Evolutionary conservation across 23 tunicate species (phyloP), one percentile per base, ranked within the genome.

Genomic region (Diplosoma virens): DNA sequence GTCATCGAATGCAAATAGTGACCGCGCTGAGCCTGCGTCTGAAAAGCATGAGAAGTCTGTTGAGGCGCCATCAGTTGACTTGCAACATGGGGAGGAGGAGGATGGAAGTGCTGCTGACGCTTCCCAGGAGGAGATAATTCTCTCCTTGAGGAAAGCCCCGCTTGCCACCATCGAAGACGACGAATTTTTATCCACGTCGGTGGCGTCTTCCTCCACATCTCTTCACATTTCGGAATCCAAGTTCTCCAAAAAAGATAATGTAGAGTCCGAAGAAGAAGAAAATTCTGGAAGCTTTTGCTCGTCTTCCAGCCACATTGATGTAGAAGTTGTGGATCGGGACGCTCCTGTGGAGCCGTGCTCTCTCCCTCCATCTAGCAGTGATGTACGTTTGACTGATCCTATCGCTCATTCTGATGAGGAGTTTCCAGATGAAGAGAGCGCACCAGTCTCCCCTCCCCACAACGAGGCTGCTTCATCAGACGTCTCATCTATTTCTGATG

Each of bases 101-200:
- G 66, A 68, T 64, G 68, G 56, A 9, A 77, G 65, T 1, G 60
- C 24, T 59, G 36, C 79, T 27, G 79, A 81, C 41, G 86, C 79
- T 23, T 81, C 86, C 18, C 86, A 81, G 27, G 89, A 84, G 71
- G 89, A 84, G 58, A 77, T 84, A 45, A 77, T 84, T 34, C 77
- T 84, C 4, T 84, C 89, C 3, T 63, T 84, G 23, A 71, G 92
- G 5, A 60, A 71, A 14, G 92, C 92, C 16, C 92, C 92, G 26
- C 92, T 86, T 24, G 92, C 92, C 0, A 75, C 81, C 9, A 86
- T 86, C 5, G 92, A 86, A 34, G 92, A 86, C 72, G 82, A 84
- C 33, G 82, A 64, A 17, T 66, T 77, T 52, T 25, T 66, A 7
- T 67, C 89, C 0, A 48, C 59, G 2, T 77, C 82, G 0, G 73